Conservation (phyloP, 1,140 invertebrate species). For the Heliconius himera region DNA sequence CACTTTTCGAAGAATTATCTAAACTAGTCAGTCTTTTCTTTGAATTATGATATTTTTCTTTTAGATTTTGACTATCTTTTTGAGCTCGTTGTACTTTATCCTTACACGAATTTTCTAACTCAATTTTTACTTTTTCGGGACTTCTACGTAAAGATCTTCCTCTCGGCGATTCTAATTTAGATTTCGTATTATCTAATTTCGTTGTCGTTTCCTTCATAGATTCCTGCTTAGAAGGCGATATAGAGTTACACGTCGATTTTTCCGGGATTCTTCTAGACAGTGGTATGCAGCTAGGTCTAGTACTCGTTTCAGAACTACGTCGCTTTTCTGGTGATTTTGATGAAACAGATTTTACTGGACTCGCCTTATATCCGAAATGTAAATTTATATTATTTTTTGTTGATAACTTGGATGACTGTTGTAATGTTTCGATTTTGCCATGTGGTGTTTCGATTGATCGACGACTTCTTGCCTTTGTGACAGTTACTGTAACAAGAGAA, state of each 20-base stretch:
- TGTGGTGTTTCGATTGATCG: slow-evolving; percentile 66
- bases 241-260: slow-evolving; percentile 56
- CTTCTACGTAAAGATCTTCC: slow-evolving; percentile 57
- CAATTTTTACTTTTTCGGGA: slow-evolving; percentile 71
- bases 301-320: slow-evolving; percentile 58
- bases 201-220: slow-evolving; percentile 50
- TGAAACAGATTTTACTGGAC: slow-evolving; percentile 54
- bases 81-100: slow-evolving; percentile 75
- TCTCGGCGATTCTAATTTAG: slow-evolving; percentile 60
- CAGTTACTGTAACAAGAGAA: slow-evolving; percentile 73
- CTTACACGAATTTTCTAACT: slow-evolving; percentile 68
- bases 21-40: slow-evolving; percentile 82
- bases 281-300: slow-evolving; percentile 74
- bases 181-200: slow-evolving; percentile 57
- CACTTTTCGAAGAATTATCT: slow-evolving; percentile 75
- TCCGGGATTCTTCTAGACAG: slow-evolving; percentile 68
- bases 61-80: slow-evolving; percentile 75
- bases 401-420: slow-evolving; percentile 75
- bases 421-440: slow-evolving; percentile 69
- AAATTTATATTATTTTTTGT: slow-evolving; percentile 66
- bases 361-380: slow-evolving; percentile 64
- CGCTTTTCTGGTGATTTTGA: slow-evolving; percentile 62
- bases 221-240: slow-evolving; percentile 67
- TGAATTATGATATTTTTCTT: slow-evolving; percentile 79
- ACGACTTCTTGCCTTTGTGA: slow-evolving; percentile 63